Evolutionary conservation across 2,797 vertebrate species (phyloP).

Genomic region (Sorex maritimensis): DNA sequence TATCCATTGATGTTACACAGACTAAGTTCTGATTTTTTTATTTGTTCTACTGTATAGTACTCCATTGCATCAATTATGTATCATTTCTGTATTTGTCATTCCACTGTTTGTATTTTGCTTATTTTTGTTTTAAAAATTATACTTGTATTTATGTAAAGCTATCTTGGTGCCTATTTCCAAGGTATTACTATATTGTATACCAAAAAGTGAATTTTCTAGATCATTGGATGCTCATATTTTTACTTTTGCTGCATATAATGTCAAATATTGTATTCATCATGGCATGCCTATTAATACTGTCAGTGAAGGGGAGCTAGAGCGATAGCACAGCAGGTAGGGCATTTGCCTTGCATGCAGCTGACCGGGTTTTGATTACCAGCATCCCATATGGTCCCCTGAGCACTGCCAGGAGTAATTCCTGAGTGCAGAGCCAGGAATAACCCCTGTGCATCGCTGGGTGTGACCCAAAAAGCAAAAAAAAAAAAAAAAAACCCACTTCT

Average conservation of each 20-base stretch:
- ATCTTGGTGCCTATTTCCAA: background rate
- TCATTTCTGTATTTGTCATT: background rate
- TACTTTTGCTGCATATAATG: background rate
- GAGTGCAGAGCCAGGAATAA: no score
- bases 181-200: constrained; percentile 30
- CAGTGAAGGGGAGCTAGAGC: no score
- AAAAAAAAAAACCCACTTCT: no score
- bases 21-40: background rate
- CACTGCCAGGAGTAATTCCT: no score
- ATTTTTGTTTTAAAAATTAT: constrained; percentile 20
- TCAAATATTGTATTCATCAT: no score
- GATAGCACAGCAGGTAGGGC: no score
- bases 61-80: background rate
- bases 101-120: background rate
- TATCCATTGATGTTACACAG: background rate
- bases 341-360: no score
- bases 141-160: background rate
- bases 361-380: no score
- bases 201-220: background rate
- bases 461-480: no score
- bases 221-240: background rate
- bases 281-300: no score
- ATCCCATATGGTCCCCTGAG: no score
- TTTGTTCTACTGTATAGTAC: background rate
- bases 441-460: no score